Base-by-base conservation (phyloP, 1,140 invertebrate species). In the Trichoplusia ni region DNA sequence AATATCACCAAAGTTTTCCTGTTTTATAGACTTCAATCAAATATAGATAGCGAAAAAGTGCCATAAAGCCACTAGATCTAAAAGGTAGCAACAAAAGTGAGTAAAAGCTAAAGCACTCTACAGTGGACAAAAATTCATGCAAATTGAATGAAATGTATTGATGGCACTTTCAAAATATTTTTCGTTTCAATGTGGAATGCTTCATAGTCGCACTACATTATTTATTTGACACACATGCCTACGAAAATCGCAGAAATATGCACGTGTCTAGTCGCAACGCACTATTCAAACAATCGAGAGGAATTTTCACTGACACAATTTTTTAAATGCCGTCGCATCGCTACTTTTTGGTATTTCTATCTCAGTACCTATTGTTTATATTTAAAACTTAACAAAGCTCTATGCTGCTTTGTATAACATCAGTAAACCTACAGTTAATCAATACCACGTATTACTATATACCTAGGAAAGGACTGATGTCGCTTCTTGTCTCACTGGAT, bases 131-230 rank as follows among this genome's bases (percentile, higher is more conserved):
- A 81, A 77, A 77, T 81, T 79, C 75, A 82, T 79, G 73, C 72
- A 78, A 83, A 85, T 81, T 78, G 76, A 77, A 73, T 71, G 66
- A 78, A 79, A 79, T 74, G 53, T 78, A 81, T 81, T 75, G 75
- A 77, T 75, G 73, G 75, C 73, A 77, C 75, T 81, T 79, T 73
- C 68, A 69, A 78, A 82, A 79, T 72, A 73, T 77, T 82, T 82
- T 74, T 40, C 49, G 33, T 64, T 72, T 61, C 51, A 58, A 69
- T 70, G 40, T 38, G 59, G 35, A 71, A 59, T 63, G 27, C 31
- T 33, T 68, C 46, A 40, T 58, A 49, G 53, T 40, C 40, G 16
- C 23, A 19, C 9, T 46, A 51, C 38, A 63, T 67, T 67, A 67
- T 67, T 62, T 62, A 62, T 62, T 62, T 47, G 11, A 38, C 38